Base-by-base conservation (phyloP, 2,888 invertebrate genomes). In the Leucozona laternaria region DNA sequence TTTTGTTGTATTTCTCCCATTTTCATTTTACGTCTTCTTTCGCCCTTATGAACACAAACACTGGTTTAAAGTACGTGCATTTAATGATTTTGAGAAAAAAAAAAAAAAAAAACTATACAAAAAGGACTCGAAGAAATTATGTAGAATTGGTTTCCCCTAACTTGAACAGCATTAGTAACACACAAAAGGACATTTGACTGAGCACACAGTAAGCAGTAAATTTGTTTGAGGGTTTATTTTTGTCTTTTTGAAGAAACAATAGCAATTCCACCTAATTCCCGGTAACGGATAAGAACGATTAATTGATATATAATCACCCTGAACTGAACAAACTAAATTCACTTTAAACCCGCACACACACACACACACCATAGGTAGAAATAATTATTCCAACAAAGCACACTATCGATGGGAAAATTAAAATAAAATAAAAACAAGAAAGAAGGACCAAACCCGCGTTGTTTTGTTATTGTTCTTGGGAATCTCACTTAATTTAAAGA, bases 281-380 rank as follows among this genome's bases (percentile, higher is more conserved):
- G 64, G 70, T 66, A 77, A 81, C 31, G 62, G 71, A 64, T 71
- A 71, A 77, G 57, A 50, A 78, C 68, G 57, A 79, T 83, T 83
- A 79, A 83, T 83, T 83, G 79, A 79, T 79, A 55, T 83, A 70
- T 73, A 83, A 83, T 79, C 79, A 70, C 72, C 22, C 73, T 11
- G 55, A 75, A 28, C 73, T 11, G 55, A 75, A 28, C 40, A 57
- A 55, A 75, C 55, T 15, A 48, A 68, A 75, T 70, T 82, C 28
- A 68, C 50, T 68, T 68, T 37, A 50, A 50, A 20, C 28, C 15
- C 50, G 17, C n/a, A 66, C 17, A 64, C 11, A 72, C 13, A 40
- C 31, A 40, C 13, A 68, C 28, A 68, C 20, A 40, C n/a, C 40
- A 20, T 37, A 22, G 25, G 25, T 20, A 55, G 22, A 75, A 53